These are phyloP conservation scores for Exocentrus adspersus DNA, from an alignment of 2,888 invertebrate species.

Conservation along the genomic window DNA sequence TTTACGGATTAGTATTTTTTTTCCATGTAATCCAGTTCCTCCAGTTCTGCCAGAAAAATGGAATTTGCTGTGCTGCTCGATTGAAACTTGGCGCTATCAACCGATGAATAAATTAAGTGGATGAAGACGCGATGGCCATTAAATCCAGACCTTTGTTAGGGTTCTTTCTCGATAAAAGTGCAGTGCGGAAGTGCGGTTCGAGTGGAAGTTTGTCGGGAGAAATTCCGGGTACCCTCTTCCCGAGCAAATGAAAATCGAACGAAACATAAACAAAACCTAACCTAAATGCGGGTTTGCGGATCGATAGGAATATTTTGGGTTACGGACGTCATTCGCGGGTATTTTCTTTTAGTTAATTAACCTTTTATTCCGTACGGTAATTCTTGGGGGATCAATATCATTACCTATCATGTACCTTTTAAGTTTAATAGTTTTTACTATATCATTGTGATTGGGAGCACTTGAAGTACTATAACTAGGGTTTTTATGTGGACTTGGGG, in stretches of 20 bases:
- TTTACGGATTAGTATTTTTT: slow-evolving; percentile 4
- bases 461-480: too few species aligned
- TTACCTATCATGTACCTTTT: too few species aligned
- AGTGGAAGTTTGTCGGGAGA: background rate
- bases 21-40: too few species aligned
- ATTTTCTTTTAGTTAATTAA: background rate
- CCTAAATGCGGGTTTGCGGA: slow-evolving; percentile 10
- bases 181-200: background rate
- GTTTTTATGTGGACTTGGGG: background rate
- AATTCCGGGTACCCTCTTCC: background rate
- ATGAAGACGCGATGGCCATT: slow-evolving; percentile 10
- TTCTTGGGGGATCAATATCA: slow-evolving; percentile 1
- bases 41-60: too few species aligned
- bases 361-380: background rate
- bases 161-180: slow-evolving; percentile 4
- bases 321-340: background rate
- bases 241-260: background rate
- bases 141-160: slow-evolving; percentile 16
- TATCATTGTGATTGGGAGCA: too few species aligned
- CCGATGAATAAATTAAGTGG: slow-evolving; percentile 5
- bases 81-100: background rate
- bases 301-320: background rate
- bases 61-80: background rate
- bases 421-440: too few species aligned
- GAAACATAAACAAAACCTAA: slow-evolving; percentile 23